Evolutionary conservation across 2,797 vertebrate genomes (phyloP).

Genomic region (Cirrhinus molitorella): DNA sequence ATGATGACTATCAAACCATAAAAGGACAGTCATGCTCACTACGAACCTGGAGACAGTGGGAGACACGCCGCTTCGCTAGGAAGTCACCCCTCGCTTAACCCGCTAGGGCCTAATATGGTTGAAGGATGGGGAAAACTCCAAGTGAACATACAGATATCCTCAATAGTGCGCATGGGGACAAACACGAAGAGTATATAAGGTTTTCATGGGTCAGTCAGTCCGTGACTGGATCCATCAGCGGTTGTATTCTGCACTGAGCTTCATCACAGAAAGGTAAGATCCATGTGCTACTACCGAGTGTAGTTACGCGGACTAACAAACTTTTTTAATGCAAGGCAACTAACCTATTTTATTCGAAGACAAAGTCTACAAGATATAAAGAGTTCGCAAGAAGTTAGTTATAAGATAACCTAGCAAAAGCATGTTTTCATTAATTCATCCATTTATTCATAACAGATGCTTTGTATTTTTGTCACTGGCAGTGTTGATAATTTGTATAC

Average conservation of each 20-base stretch:
- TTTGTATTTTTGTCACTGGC: not conserved
- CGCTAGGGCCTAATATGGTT: conserved; percentile 93
- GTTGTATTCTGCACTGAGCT: conserved; percentile 77
- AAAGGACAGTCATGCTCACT: conserved; percentile 87
- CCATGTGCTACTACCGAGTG: not conserved
- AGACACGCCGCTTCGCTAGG: conserved; percentile 49
- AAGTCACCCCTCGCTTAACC: conserved; percentile 58
- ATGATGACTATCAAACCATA: conserved; percentile 88
- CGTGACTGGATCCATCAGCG: conserved; percentile 83
- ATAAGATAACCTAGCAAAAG: not conserved
- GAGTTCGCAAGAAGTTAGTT: not conserved
- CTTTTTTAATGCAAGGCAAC: not conserved
- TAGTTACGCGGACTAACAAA: not conserved
- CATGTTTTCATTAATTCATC: not conserved
- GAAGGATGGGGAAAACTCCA: conserved; percentile 80
- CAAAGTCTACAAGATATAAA: too few species aligned
- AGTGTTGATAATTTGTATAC: not conserved
- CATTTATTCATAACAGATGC: not conserved
- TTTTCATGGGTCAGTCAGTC: conserved; percentile 58
- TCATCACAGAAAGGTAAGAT: conserved; percentile 76
- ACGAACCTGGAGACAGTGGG: conserved; percentile 61
- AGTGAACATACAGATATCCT: conserved; percentile 71
- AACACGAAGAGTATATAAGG: conserved; percentile 77
- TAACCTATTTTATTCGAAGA: not conserved
- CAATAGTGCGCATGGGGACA: conserved; percentile 71